Base-by-base conservation (phyloP, 2,888 invertebrate genomes). In the Agrotis segetum region DNA sequence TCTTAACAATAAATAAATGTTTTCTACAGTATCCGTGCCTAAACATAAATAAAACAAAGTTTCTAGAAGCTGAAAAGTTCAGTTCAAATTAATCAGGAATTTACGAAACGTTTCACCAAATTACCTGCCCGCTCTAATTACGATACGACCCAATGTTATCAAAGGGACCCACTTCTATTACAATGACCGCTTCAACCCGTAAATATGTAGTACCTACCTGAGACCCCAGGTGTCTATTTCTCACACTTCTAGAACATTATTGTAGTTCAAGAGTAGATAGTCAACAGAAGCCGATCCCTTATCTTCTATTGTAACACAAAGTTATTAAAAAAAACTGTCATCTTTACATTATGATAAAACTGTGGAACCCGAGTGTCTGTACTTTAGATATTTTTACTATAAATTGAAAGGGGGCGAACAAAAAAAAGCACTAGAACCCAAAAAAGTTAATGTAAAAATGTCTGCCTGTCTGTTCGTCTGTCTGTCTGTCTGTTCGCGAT, bases 171-270 rank as follows among this genome's bases (percentile, higher is more conserved):
- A 61, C 47, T 40, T 40, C 40, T 40, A 71, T 55, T 21, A 55
- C n/a, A 44, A 56, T 24, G 19, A 34, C 24, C 13, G 29, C n/a
- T 55, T 13, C 29, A 34, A 50, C 6, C n/a, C 21, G 6, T 16
- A 46, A n/a, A 58, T 14, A n/a, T n/a, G n/a, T n/a, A 34, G 17
- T 24, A 34, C n/a, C 16, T 34, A 50, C 14, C 14, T 24, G 19
- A 46, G 44, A 34, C 16, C 17, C n/a, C 72, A 72, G 58, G 19
- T 72, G 63, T 47, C 9, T 44, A 21, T 46, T 52, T 72, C 71
- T 7, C 56, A 62, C 50, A 72, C 34, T 19, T 58, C 14, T 14
- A 3, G 21, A 19, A 11, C 14, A 49, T 21, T 9, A 19, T 29
- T 19, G 16, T 13, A 6, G 13, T 9, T 13, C 11, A n/a, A 0